Percentiles rank a stretch among this genome's conserved stretches.
phyloP scores from a whole-genome alignment of 2,888 invertebrate species.

The Sabatieria punctata region DNA sequence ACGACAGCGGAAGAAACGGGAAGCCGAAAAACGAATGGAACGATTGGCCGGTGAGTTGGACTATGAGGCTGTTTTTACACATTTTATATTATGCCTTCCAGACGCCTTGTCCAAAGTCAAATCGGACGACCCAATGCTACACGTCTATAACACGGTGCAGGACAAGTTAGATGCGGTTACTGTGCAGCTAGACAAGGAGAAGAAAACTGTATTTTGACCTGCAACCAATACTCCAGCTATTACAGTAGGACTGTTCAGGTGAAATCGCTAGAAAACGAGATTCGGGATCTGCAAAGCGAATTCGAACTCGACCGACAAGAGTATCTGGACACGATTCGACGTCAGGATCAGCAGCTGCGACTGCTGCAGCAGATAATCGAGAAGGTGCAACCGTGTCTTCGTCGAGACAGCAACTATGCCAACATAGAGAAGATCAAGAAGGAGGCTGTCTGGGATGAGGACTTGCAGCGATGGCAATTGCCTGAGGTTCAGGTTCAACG shows the following conservation, averaged over 20 bases:
- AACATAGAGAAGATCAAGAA: conserved; percentile 52
- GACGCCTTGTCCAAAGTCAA: conserved; percentile 42
- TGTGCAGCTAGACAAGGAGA: conserved; percentile 47
- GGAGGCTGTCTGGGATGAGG: conserved; percentile 56
- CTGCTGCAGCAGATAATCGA: conserved; percentile 40
- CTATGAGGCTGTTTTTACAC: no score
- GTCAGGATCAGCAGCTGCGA: conserved; percentile 51
- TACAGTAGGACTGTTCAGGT: no score
- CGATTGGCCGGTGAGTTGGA: conserved; percentile 29
- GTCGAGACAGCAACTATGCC: conserved; percentile 54
- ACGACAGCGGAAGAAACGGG: conserved; percentile 47
- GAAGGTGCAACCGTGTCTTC: conserved; percentile 47
- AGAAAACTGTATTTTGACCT: conserved; percentile 45
- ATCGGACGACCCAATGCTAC: conserved; percentile 48
- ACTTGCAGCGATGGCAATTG: conserved; percentile 50
- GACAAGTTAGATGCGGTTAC: conserved; percentile 56
- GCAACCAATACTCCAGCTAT: no score
- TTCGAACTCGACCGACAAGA: conserved; percentile 64
- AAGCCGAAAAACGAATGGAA: conserved; percentile 45
- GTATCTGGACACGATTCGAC: conserved; percentile 59
- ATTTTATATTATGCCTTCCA: conserved; percentile 14
- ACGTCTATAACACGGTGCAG: conserved; percentile 58
- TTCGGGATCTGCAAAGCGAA: conserved; percentile 57
- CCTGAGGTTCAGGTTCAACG: conserved; percentile 49
- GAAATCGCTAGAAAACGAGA: conserved; percentile 50